phyloP scores from a whole-genome alignment of 2,797 vertebrate genomes.

The Sparidentex hasta region DNA sequence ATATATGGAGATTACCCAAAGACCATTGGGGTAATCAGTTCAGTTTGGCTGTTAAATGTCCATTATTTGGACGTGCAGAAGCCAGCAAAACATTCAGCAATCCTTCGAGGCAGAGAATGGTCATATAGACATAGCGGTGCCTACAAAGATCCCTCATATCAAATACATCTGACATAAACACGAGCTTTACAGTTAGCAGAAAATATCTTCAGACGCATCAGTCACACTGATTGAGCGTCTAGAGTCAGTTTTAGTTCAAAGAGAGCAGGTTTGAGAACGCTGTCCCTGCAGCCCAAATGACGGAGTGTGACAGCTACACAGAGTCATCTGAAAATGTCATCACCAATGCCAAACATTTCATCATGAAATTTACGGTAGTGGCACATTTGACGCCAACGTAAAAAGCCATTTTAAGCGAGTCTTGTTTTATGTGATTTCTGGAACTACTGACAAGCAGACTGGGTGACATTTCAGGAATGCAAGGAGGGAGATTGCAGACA shows the following conservation, averaged over 20 bases:
- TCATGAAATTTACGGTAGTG: slow-evolving; percentile 21
- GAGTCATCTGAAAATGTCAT: slow-evolving; percentile 54
- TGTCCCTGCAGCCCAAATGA: slow-evolving; percentile 23
- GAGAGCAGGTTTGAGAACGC: slow-evolving; percentile 25
- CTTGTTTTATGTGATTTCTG: slow-evolving; percentile 56
- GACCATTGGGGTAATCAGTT: not conserved
- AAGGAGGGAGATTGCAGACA: slow-evolving; percentile 17
- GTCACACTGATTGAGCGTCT: slow-evolving; percentile 28
- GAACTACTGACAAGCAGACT: slow-evolving; percentile 40
- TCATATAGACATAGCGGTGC: slow-evolving; percentile 9
- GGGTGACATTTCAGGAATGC: slow-evolving; percentile 52
- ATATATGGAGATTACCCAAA: not conserved
- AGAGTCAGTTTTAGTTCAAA: slow-evolving; percentile 46
- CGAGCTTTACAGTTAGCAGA: slow-evolving; percentile 20
- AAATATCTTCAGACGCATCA: slow-evolving; percentile 37
- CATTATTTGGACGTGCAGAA: not conserved
- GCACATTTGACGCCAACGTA: slow-evolving; percentile 39
- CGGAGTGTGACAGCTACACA: slow-evolving; percentile 38
- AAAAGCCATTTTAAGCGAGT: slow-evolving; percentile 36
- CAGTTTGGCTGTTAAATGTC: not conserved
- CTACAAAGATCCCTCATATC: not conserved
- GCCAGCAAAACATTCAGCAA: not conserved
- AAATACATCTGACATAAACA: slow-evolving; percentile 17
- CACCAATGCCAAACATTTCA: slow-evolving; percentile 52
- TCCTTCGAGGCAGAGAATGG: not conserved